Conservation (phyloP, 2,113 vertebrate genomes). For the Erinaceus europaeus region DNA sequence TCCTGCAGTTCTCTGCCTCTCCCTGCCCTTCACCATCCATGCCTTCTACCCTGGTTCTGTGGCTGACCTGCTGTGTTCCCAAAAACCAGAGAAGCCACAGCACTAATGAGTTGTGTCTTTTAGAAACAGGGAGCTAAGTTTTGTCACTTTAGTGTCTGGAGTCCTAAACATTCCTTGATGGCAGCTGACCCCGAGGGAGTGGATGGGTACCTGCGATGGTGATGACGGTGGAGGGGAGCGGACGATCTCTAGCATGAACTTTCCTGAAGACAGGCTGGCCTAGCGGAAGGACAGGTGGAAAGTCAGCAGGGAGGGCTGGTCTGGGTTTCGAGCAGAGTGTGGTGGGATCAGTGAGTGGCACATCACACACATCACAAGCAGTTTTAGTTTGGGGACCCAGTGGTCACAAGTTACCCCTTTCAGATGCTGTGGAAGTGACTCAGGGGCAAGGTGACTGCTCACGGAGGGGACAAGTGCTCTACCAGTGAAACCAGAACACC, state of each 20-base stretch:
- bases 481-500: neutral
- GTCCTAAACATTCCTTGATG: neutral
- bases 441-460: neutral
- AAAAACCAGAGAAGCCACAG: neutral
- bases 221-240: conserved; percentile 86
- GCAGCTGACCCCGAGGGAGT: neutral
- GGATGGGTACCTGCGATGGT: conserved; percentile 89
- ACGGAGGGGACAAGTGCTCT: neutral
- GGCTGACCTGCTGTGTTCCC: neutral
- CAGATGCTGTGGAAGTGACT: neutral
- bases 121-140: neutral
- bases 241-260: conserved; percentile 89
- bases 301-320: conserved; percentile 62
- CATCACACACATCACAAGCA: conserved; percentile 39
- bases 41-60: neutral
- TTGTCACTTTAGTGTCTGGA: neutral
- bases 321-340: accelerated
- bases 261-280: conserved; percentile 90
- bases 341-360: conserved; percentile 70
- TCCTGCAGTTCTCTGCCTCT: too few species aligned
- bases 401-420: neutral
- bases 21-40: neutral
- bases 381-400: neutral
- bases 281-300: conserved; percentile 81
- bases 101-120: neutral